Conservation (phyloP, 2,888 invertebrate species). For the Sphaerophoria taeniata region DNA sequence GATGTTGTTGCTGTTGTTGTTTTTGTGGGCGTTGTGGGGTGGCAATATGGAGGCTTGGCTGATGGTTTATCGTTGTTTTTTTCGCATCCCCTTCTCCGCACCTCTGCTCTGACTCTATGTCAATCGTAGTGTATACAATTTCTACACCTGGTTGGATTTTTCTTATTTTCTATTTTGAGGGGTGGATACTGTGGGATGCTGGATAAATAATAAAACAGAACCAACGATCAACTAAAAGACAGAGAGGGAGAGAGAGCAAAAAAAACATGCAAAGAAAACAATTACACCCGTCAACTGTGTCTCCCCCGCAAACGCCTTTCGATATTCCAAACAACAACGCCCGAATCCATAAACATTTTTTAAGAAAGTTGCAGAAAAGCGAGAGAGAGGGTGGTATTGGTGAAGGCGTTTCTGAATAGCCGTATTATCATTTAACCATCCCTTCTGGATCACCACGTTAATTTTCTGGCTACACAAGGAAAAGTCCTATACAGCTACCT, state of each 20-base stretch:
- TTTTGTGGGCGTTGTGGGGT: slow-evolving; percentile 7
- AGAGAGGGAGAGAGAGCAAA: slow-evolving; percentile 39
- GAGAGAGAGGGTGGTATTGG: neutral
- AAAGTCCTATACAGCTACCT: neutral
- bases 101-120: slow-evolving; percentile 36
- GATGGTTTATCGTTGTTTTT: slow-evolving; percentile 44
- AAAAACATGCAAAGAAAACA: slow-evolving; percentile 71
- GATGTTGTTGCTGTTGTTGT: slow-evolving; percentile 48
- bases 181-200: neutral
- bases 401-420: slow-evolving; percentile 51
- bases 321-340: too few species aligned
- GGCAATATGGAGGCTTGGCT: neutral
- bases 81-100: slow-evolving; percentile 17
- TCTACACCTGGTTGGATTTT: slow-evolving; percentile 56
- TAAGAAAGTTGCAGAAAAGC: neutral
- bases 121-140: slow-evolving; percentile 62
- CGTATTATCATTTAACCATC: slow-evolving; percentile 69
- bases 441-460: slow-evolving; percentile 56
- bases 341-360: slow-evolving; percentile 12
- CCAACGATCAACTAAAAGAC: slow-evolving; percentile 1
- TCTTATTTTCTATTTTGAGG: slow-evolving; percentile 37
- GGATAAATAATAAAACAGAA: slow-evolving; percentile 34
- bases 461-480: slow-evolving; percentile 35
- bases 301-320: neutral
- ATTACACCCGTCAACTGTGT: slow-evolving; percentile 57